Conservation (phyloP, 2,113 vertebrate species). For the Tachysurus fulvidraco region DNA sequence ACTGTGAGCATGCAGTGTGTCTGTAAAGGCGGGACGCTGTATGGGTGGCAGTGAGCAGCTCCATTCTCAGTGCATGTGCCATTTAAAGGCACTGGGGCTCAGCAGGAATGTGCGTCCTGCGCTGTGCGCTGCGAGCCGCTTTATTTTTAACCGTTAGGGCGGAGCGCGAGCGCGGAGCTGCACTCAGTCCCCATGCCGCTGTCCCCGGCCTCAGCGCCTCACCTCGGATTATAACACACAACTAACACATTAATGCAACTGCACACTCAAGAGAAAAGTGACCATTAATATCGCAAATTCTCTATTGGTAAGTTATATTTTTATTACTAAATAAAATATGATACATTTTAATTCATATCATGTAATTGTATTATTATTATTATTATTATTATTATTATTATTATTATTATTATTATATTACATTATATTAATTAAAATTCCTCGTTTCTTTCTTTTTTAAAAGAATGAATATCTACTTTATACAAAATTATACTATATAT, state of each 20-base stretch:
- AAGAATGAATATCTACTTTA: too few relatives aligned
- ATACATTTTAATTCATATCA: too few relatives aligned
- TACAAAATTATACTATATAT: too few relatives aligned
- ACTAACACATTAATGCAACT: not conserved
- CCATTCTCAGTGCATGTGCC: slow-evolving; percentile 66
- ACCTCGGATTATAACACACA: slow-evolving; percentile 61
- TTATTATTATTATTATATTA: too few relatives aligned
- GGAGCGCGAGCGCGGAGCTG: slow-evolving; percentile 66
- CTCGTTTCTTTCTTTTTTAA: too few relatives aligned
- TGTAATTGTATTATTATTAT: too few relatives aligned
- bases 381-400: not conserved
- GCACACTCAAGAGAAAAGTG: not conserved
- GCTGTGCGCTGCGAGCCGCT: slow-evolving; percentile 63
- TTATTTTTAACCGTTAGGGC: slow-evolving; percentile 80
- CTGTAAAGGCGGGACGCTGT: slow-evolving; percentile 53
- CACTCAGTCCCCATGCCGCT: slow-evolving; percentile 52
- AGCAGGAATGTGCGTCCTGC: slow-evolving; percentile 73
- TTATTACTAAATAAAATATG: too few relatives aligned
- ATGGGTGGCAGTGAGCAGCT: slow-evolving; percentile 45
- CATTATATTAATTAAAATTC: too few relatives aligned
- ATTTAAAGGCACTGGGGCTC: slow-evolving; percentile 73
- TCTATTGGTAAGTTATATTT: slow-evolving; percentile 2
- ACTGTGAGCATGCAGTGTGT: not conserved
- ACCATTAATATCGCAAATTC: not conserved
- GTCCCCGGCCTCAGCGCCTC: slow-evolving; percentile 58